Evolutionary conservation across 2,797 vertebrate genomes (phyloP).

Genomic region (Muscicapa striata): DNA sequence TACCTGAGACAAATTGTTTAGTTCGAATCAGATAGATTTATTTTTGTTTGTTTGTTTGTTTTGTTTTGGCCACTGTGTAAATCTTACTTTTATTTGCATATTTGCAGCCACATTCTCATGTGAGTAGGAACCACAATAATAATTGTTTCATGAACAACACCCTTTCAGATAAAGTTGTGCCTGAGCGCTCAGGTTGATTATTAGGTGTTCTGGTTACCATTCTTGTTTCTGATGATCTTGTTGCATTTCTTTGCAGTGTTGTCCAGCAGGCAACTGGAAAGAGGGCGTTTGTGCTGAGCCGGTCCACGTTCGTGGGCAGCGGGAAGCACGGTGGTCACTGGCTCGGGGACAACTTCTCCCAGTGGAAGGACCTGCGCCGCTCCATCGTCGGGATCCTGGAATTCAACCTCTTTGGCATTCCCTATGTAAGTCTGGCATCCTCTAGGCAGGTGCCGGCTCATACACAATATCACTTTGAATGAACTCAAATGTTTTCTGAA

Average conservation of each 20-base stretch:
- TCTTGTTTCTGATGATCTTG: neutral
- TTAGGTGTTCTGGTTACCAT: neutral
- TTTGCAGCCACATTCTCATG: neutral
- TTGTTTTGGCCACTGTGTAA: neutral
- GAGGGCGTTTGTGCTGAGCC: slow-evolving; percentile 33
- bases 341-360: slow-evolving; percentile 61
- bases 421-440: slow-evolving; percentile 23
- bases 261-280: slow-evolving; percentile 55
- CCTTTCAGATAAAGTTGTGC: neutral
- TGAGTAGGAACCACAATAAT: neutral
- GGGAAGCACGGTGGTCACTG: slow-evolving; percentile 55
- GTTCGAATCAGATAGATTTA: neutral
- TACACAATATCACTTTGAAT: neutral
- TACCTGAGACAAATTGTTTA: neutral
- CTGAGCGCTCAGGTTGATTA: neutral
- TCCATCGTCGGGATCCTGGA: slow-evolving; percentile 60
- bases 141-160: neutral
- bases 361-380: slow-evolving; percentile 54
- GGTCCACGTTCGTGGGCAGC: slow-evolving; percentile 47
- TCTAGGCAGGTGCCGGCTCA: neutral
- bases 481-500: neutral
- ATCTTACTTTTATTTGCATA: neutral
- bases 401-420: slow-evolving; percentile 73
- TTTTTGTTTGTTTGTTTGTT: neutral
- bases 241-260: slow-evolving; percentile 12